Evolutionary conservation across 2,888 invertebrate genomes (phyloP).

Genomic region (Autographa pulchrina): DNA sequence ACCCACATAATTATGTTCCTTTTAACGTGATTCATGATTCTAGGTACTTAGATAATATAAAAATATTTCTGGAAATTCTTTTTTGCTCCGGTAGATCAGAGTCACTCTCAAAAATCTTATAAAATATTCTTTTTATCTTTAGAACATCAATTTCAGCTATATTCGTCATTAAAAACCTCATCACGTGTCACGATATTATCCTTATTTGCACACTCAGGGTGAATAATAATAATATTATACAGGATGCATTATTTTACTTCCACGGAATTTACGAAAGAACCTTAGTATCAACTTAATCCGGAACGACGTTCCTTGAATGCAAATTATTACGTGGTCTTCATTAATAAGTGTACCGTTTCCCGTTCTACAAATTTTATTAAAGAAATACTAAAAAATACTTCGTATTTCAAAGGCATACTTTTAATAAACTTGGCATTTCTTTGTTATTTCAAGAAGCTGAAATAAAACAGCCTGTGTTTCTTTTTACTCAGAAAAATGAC

Average conservation of each 20-base stretch:
- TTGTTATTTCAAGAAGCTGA: background rate
- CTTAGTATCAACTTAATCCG: constrained; percentile 33
- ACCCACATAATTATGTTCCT: too few species aligned
- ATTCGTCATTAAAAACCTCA: background rate
- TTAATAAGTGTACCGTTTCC: constrained; percentile 23
- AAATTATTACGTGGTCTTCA: constrained; percentile 39
- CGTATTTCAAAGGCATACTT: background rate
- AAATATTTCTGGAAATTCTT: too few species aligned
- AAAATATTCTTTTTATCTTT: too few species aligned
- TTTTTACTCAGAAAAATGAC: constrained; percentile 2
- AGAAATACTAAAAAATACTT: background rate
- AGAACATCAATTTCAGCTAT: background rate
- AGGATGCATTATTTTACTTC: background rate
- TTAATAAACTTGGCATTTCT: background rate
- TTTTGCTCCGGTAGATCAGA: too few species aligned
- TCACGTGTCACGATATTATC: background rate
- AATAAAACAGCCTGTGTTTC: background rate
- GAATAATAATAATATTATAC: constrained; percentile 1
- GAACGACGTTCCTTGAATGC: constrained; percentile 35
- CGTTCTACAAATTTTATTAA: constrained; percentile 7
- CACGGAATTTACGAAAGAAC: constrained; percentile 8
- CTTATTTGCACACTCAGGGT: constrained; percentile 3
- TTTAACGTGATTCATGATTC: too few species aligned
- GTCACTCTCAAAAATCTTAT: too few species aligned
- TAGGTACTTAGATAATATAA: too few species aligned